A percentile compares a stretch with the other conserved stretches of the same genome.
These are phyloP conservation scores for Darevskia mixta DNA, from an alignment of 2,797 vertebrate genomes.

Conservation along the genomic window DNA sequence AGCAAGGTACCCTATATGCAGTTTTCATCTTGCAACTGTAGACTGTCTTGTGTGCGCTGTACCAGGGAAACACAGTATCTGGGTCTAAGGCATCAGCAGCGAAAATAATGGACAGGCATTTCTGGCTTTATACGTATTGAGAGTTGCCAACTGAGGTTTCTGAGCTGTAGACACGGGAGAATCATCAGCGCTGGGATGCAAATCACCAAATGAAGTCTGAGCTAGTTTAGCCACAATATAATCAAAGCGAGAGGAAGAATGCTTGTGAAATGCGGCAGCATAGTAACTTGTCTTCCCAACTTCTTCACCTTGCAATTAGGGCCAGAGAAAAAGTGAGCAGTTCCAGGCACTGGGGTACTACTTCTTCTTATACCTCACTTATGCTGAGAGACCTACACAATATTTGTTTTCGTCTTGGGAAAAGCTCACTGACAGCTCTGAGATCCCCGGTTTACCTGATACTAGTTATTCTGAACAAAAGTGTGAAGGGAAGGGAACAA, in stretches of 20 bases:
- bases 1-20: too few species aligned
- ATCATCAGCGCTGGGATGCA: neutral
- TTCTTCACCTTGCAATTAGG: too few species aligned
- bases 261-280: too few species aligned
- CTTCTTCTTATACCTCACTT: neutral
- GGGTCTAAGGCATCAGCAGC: neutral
- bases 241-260: too few species aligned
- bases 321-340: too few species aligned
- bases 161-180: neutral
- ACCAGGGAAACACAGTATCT: neutral
- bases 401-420: neutral
- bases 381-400: neutral
- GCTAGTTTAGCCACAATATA: neutral
- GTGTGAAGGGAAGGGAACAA: neutral
- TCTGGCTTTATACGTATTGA: neutral
- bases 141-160: neutral
- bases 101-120: neutral
- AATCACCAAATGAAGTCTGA: neutral
- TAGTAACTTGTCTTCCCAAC: too few species aligned
- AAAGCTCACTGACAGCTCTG: neutral
- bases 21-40: neutral
- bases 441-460: neutral
- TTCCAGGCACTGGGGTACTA: neutral
- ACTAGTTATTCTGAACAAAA: neutral
- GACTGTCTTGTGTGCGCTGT: neutral